phyloP scores from a whole-genome alignment of 2,888 invertebrate species.

The Vesta saturnalis region DNA sequence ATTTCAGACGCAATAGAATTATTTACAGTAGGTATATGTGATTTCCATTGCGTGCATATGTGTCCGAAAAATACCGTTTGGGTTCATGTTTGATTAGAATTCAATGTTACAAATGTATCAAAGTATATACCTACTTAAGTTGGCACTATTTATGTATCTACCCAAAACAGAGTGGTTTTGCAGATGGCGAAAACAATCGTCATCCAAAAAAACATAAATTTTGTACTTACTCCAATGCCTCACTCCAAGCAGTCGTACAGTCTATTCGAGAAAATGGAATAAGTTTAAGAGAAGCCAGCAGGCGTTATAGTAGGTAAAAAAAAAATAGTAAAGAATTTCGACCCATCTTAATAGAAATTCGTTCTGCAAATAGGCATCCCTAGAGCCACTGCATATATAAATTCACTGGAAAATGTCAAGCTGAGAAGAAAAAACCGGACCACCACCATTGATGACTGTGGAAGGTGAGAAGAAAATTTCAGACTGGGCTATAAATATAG shows the following conservation, averaged over 20 bases:
- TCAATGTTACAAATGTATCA: neutral
- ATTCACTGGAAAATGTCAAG: neutral
- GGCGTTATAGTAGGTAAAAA: neutral
- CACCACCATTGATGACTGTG: no score
- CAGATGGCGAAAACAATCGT: neutral
- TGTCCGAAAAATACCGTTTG: no score
- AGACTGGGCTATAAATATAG: neutral
- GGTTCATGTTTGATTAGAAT: no score
- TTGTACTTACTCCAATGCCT: neutral
- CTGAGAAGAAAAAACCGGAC: no score
- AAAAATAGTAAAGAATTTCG: no score
- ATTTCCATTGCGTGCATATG: no score
- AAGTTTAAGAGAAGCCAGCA: neutral
- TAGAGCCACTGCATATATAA: neutral
- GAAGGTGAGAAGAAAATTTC: neutral
- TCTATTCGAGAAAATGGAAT: neutral
- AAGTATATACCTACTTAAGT: neutral
- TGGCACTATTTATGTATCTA: neutral
- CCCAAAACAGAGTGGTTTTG: neutral
- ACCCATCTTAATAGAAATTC: no score
- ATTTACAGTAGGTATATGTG: neutral
- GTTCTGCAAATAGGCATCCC: no score
- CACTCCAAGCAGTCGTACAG: no score
- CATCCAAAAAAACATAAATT: neutral
- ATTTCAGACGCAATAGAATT: neutral